These are phyloP conservation scores for Harlomillsia oculata DNA, from an alignment of 1,140 invertebrate species.

Conservation along the genomic window DNA sequence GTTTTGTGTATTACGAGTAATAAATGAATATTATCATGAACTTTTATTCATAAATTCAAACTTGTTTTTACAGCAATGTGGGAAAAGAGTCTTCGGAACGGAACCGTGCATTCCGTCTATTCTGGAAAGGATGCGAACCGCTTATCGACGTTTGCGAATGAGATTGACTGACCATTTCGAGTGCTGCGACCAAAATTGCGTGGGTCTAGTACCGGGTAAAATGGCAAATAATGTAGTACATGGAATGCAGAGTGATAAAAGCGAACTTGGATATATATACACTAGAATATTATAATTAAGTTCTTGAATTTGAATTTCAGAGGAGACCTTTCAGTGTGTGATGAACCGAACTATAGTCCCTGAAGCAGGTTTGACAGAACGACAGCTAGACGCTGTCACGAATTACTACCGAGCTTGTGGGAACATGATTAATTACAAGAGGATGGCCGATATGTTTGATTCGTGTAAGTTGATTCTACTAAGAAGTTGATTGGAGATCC, in stretches of 20 bases:
- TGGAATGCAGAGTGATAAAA: no score
- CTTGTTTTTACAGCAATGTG: conserved; percentile 21
- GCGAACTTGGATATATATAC: no score
- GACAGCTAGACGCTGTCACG: conserved; percentile 32
- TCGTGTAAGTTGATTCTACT: conserved; percentile 24
- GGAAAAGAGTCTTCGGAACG: conserved; percentile 31
- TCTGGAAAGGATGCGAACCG: conserved; percentile 31
- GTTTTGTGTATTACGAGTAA: background rate
- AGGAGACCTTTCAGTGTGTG: conserved; percentile 32
- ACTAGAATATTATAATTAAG: no score
- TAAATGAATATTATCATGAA: background rate
- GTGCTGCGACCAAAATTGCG: conserved; percentile 29
- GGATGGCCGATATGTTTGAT: conserved; percentile 35
- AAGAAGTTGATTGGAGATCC: no score
- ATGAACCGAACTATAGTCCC: conserved; percentile 28
- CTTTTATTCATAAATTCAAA: no score
- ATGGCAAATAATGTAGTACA: no score
- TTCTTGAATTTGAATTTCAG: no score
- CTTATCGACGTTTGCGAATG: conserved; percentile 26
- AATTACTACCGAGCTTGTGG: conserved; percentile 34
- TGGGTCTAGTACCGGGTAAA: conserved; percentile 27
- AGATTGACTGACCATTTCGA: conserved; percentile 32
- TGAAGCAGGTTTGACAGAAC: conserved; percentile 30
- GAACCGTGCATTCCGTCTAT: conserved; percentile 30
- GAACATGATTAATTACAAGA: conserved; percentile 30